Evolutionary conservation across 2,888 invertebrate genomes (phyloP).

Genomic region (Eulithis prunata): DNA sequence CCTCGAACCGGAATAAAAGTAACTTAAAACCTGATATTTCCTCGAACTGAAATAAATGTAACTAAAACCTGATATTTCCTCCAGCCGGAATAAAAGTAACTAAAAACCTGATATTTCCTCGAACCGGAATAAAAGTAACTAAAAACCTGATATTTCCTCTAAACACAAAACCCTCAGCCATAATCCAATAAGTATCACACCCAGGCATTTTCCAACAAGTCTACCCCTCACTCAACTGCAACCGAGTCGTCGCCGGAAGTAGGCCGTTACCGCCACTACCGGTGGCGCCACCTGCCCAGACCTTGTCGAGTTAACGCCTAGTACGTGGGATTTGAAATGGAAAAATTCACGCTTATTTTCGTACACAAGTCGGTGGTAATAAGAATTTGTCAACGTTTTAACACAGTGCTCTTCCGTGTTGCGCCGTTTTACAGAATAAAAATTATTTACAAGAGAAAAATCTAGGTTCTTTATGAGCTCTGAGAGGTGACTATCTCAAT

Average conservation of each 20-base stretch:
- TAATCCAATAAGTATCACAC: conserved; percentile 23
- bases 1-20: no score
- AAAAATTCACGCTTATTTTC: conserved; percentile 31
- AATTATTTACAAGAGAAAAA: not conserved
- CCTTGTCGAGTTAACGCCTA: conserved; percentile 54
- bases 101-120: no score
- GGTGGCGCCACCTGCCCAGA: conserved; percentile 57
- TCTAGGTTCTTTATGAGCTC: no score
- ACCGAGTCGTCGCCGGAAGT: conserved; percentile 64
- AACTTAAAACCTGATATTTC: no score
- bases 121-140: no score
- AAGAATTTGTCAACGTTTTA: conserved; percentile 6
- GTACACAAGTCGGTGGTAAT: conserved; percentile 10
- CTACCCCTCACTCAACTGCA: conserved; percentile 19
- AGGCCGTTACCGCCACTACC: conserved; percentile 67
- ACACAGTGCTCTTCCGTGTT: conserved; percentile 3
- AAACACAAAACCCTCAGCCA: not conserved
- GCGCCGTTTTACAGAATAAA: not conserved
- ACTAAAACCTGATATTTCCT: no score
- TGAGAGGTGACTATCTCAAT: no score
- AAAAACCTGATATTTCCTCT: no score
- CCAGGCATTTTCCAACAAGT: conserved; percentile 25
- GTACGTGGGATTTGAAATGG: conserved; percentile 31
- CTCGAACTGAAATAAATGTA: no score
- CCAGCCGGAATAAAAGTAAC: no score